phyloP scores from a whole-genome alignment of 2,113 vertebrate species.

The Chloropsis hardwickii region DNA sequence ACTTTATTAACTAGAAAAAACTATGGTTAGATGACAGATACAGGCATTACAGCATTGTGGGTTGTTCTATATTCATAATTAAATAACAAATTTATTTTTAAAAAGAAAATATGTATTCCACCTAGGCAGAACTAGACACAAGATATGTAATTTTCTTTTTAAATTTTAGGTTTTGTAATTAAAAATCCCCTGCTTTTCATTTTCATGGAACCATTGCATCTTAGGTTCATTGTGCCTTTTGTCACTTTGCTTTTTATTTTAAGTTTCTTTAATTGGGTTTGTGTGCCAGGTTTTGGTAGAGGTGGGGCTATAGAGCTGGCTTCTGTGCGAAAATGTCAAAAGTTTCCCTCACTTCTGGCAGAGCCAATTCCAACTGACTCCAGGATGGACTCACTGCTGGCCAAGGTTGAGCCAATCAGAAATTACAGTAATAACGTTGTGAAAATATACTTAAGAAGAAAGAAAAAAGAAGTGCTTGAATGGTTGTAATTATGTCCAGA shows the following conservation, averaged over 20 bases:
- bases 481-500: not conserved
- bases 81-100: not conserved
- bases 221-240: not conserved
- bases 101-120: not conserved
- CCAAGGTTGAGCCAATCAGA: not conserved
- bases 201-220: not conserved
- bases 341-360: not conserved
- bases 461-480: not conserved
- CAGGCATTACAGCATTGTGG: not conserved
- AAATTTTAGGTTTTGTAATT: not conserved
- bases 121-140: not conserved
- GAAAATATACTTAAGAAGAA: not conserved
- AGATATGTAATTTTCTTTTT: not conserved
- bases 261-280: not conserved
- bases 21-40: not conserved
- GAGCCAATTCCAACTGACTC: not conserved
- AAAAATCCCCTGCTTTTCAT: accelerated
- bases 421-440: not conserved
- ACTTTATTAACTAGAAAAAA: not conserved
- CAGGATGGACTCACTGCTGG: not conserved
- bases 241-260: not conserved
- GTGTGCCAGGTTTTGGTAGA: not conserved
- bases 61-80: not conserved
- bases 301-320: not conserved
- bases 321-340: not conserved